Evolutionary conservation across 1,140 invertebrate genomes (phyloP), one percentile per base, ranked within the genome.

Genomic region (Pararge aegeria): DNA sequence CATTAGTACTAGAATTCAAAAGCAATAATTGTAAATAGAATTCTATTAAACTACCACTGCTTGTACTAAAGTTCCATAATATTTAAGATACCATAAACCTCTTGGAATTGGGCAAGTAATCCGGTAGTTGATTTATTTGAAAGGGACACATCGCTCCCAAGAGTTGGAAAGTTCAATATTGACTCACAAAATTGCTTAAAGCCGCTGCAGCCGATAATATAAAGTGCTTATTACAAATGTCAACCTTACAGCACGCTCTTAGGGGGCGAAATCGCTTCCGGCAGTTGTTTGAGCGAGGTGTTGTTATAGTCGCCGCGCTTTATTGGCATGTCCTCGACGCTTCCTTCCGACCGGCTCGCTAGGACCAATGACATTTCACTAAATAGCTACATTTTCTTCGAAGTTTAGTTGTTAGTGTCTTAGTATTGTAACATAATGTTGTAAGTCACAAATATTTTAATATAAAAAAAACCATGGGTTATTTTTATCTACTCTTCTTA

Each of bases 171-270:
- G 67, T 86, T 79, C 81, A 86, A 88, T 86, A 86, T 88, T 88
- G 81, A 85, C 82, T 82, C 75, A 67, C 80, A 81, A 85, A 88
- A 86, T 88, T 86, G 78, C 80, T 85, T 83, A 80, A 86, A 88
- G 78, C 70, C 75, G 70, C 63, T 81, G 75, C 78, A 80, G 75
- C 62, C 74, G 78, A 86, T 88, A 80, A 83, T 79, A 76, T 65
- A 64, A 63, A 64, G 62, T 63, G 64, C 65, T 73, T 73, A 75
- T 76, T 78, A 70, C 68, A 60, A 86, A 75, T 83, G 66, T 83
- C 62, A 78, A 83, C 83, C 74, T 80, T 85, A 83, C 60, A 64
- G 27, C 73, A 61, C 54, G 56, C 51, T 49, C 54, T 55, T 64
- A 80, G 58, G 49, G 73, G 68, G 49, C 46, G 73, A 69, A 77